phyloP scores from a whole-genome alignment of 2,113 vertebrate species.

The Orientallactaga bullata region DNA sequence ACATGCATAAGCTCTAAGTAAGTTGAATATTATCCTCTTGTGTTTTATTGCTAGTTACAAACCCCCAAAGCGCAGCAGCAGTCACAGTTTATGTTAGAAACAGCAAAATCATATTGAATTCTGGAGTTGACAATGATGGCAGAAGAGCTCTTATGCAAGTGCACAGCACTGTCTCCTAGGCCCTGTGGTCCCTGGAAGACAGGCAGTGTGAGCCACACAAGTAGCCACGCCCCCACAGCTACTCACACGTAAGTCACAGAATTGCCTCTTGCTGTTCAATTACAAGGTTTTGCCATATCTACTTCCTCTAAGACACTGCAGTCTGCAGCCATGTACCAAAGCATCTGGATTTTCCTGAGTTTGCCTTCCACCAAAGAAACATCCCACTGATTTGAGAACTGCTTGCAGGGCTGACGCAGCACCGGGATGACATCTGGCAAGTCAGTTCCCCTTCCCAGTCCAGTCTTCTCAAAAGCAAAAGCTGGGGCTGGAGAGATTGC shows the following conservation, averaged over 20 bases:
- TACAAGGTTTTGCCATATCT: neutral
- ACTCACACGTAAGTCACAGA: rapidly evolving
- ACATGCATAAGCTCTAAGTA: conserved; percentile 78
- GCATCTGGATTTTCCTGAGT: neutral
- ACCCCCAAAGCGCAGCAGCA: conserved; percentile 68
- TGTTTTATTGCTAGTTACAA: conserved; percentile 73
- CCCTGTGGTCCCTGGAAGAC: neutral
- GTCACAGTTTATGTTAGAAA: conserved; percentile 72
- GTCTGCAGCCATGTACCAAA: neutral
- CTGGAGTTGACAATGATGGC: neutral
- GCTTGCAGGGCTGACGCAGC: rapidly evolving
- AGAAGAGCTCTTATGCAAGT: neutral
- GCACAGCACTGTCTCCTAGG: neutral
- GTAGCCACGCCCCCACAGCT: too few relatives aligned
- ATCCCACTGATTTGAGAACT: too few relatives aligned
- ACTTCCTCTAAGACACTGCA: neutral
- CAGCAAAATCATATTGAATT: conserved; percentile 33
- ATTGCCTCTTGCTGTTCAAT: neutral
- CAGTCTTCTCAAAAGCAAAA: neutral
- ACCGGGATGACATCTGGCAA: neutral
- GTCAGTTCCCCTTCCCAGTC: neutral
- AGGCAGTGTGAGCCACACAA: rapidly evolving
- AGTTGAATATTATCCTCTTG: conserved; percentile 70
- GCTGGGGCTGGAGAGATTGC: too few relatives aligned
- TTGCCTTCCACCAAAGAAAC: neutral